Evolutionary conservation across 2,888 invertebrate species (phyloP).

Genomic region (Agonopterix subpropinquella): DNA sequence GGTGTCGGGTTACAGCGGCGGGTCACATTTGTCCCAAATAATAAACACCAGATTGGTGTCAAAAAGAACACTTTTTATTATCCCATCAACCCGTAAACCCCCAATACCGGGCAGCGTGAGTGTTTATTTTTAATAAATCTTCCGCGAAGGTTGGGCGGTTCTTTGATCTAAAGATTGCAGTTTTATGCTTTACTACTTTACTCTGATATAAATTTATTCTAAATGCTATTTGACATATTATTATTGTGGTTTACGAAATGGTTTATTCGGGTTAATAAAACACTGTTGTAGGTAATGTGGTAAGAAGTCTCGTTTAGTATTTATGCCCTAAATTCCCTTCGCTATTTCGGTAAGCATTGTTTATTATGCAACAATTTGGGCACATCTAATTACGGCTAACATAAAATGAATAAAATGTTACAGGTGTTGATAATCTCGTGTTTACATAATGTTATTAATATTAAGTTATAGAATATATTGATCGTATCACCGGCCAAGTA

Average conservation of each 20-base stretch:
- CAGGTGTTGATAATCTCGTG: too few relatives aligned
- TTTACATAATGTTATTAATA: too few relatives aligned
- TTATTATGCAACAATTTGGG: constrained; percentile 26
- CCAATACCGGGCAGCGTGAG: constrained; percentile 32
- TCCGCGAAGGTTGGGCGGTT: constrained; percentile 45
- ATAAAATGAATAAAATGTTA: too few relatives aligned
- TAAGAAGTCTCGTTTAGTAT: too few relatives aligned
- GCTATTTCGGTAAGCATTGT: constrained; percentile 28
- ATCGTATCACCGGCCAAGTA: too few relatives aligned
- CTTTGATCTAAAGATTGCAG: constrained; percentile 44
- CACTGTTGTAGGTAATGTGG: constrained; percentile 17
- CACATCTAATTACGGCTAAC: neutral
- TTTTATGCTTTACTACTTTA: constrained; percentile 26
- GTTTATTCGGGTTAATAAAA: constrained; percentile 46
- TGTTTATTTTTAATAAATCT: constrained; percentile 66
- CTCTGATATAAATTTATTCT: constrained; percentile 24
- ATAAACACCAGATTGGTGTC: constrained; percentile 74
- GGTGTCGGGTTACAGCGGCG: constrained; percentile 56
- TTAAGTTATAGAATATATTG: too few relatives aligned
- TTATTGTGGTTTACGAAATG: constrained; percentile 35
- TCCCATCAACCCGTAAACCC: constrained; percentile 63
- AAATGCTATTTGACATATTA: constrained; percentile 27
- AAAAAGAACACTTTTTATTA: constrained; percentile 72
- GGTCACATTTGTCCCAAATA: constrained; percentile 71
- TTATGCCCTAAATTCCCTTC: constrained; percentile 35